Conservation (phyloP, 2,113 vertebrate genomes). For the Menidia beryllina region DNA sequence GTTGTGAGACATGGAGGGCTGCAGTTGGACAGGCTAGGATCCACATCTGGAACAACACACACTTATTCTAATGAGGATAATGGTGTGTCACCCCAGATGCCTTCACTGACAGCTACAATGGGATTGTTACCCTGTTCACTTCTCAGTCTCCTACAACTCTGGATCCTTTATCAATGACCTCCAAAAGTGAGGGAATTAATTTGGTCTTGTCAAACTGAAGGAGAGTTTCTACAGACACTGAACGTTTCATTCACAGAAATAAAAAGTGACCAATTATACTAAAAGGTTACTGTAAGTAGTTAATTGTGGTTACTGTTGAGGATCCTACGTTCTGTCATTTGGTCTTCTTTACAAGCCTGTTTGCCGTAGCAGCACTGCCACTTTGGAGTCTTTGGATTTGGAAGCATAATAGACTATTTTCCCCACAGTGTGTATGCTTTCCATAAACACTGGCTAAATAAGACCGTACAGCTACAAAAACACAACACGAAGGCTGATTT, state of each 20-base stretch:
- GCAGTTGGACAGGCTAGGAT: not conserved
- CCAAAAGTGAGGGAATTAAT: not conserved
- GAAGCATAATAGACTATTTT: conserved; percentile 16
- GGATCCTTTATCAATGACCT: too few species aligned
- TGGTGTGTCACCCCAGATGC: too few species aligned
- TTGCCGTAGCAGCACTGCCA: too few species aligned
- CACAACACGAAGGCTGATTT: conserved; percentile 45
- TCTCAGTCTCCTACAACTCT: not conserved
- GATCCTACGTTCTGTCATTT: too few species aligned
- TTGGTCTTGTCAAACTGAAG: not conserved
- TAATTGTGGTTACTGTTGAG: too few species aligned
- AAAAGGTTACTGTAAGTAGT: too few species aligned
- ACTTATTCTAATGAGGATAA: not conserved
- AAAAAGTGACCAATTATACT: too few species aligned
- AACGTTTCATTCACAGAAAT: not conserved
- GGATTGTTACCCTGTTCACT: not conserved
- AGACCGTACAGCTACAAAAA: conserved; percentile 36
- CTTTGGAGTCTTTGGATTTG: too few species aligned
- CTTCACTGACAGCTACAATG: not conserved
- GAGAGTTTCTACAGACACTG: not conserved
- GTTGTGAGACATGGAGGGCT: too few species aligned
- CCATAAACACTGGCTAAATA: conserved; percentile 35
- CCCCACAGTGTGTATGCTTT: not conserved
- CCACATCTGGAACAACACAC: not conserved
- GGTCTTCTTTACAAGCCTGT: too few species aligned